Base-by-base conservation (phyloP, 1,140 invertebrate genomes). In the Kradibia gibbosae region DNA sequence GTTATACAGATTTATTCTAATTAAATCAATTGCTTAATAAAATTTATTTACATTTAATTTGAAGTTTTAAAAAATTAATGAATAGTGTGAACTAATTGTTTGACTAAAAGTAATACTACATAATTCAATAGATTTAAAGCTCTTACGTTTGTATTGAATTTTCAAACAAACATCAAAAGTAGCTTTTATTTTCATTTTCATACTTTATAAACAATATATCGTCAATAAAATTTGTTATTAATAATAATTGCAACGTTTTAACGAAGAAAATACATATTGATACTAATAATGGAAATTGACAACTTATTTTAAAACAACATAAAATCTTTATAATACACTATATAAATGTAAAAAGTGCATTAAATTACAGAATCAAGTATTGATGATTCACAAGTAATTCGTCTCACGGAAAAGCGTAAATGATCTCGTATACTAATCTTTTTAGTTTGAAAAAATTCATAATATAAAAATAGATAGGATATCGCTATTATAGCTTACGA, bases 351-450 rank as follows among this genome's bases (percentile, higher is more conserved):
- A 36, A 80, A 73, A 39, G 57, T 65, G 36, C 65, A 39, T 31
- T 80, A 80, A 80, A 74, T 74, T 62, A 31, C 55, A 48, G 67
- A 39, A 28, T 25, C 25, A 42, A 72, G 71, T 74, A 80, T 80
- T 45, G 71, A 80, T 80, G 78, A 80, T 80, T 80, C 78, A 74
- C 78, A 57, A 80, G 71, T 57, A 31, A 53, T 36, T 73, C 78
- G 36, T 80, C 55, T 57, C 25, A 39, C 36, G 70, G 53, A 31
- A 57, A 60, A 50, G 28, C 55, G 22, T 74, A 80, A 80, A 80
- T 50, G 55, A 74, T 74, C 70, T 74, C 48, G 39, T n/a, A n/a
- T 55, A 79, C 48, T 60, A 60, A 79, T 79, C 67, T 79, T 79
- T 79, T 72, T 25, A 53, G 36, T 7, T 65, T 71, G 65, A 60